These are phyloP conservation scores for Threskiornis aethiopicus DNA, from an alignment of 2,797 vertebrate genomes.

Conservation along the genomic window DNA sequence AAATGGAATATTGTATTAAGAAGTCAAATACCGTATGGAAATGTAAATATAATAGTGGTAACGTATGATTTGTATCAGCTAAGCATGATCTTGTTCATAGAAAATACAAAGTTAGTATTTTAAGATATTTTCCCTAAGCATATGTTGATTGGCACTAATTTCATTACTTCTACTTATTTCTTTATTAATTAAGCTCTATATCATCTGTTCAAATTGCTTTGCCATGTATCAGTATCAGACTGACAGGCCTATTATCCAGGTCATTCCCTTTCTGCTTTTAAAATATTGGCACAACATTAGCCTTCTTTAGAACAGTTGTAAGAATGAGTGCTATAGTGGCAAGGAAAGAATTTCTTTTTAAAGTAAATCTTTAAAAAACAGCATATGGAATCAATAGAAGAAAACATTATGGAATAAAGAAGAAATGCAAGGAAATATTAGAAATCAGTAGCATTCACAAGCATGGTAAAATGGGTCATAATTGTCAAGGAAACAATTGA, in stretches of 20 bases:
- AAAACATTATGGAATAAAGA: background rate
- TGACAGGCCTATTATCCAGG: background rate
- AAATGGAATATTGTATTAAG: background rate
- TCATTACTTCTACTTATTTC: constrained; percentile 28
- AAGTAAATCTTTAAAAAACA: background rate
- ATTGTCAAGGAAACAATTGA: background rate
- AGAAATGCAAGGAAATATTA: background rate
- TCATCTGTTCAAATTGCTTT: constrained; percentile 36
- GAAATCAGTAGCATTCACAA: background rate
- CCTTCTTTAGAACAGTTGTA: background rate
- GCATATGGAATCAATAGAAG: background rate
- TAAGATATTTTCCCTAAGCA: background rate
- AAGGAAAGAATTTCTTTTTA: background rate
- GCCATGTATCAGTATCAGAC: background rate
- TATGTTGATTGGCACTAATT: constrained; percentile 24
- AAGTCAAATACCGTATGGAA: background rate
- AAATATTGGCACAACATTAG: background rate
- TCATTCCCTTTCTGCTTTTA: constrained; percentile 4
- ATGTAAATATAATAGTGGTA: background rate
- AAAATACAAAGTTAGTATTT: constrained; percentile 4
- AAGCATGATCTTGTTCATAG: background rate
- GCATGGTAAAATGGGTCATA: background rate
- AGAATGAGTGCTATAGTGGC: background rate
- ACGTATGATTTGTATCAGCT: background rate
- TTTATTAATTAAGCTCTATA: constrained; percentile 2